Conservation (phyloP, 2,888 invertebrate species). For the Leucophenga montana region DNA sequence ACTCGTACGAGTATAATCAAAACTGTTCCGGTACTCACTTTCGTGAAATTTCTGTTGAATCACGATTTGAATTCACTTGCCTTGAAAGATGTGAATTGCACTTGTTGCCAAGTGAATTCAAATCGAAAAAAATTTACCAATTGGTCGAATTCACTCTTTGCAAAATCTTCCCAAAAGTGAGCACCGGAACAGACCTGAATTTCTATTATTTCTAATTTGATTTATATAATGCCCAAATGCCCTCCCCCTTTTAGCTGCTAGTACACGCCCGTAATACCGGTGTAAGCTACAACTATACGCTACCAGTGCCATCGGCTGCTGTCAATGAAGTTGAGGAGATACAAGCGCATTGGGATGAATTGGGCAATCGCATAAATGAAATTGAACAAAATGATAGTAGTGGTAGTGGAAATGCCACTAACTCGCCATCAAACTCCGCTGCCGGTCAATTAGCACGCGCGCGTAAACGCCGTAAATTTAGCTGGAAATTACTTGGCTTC, state of each 20-base stretch:
- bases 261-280: conserved; percentile 88
- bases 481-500: conserved; percentile 85
- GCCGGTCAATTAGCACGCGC: conserved; percentile 43
- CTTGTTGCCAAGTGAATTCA: no score
- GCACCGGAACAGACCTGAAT: no score
- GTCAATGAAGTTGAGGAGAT: conserved; percentile 70
- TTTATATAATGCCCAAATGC: no score
- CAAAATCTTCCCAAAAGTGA: no score
- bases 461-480: conserved; percentile 75
- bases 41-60: background rate
- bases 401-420: conserved; percentile 6
- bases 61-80: no score
- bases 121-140: no score
- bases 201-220: no score
- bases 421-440: conserved; percentile 39
- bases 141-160: no score
- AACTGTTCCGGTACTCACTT: no score
- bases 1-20: no score
- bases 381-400: conserved; percentile 54
- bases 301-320: conserved; percentile 76
- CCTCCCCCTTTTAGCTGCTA: conserved; percentile 79
- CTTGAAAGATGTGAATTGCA: no score
- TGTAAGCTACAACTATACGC: conserved; percentile 88
- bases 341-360: conserved; percentile 68
- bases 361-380: conserved; percentile 63